Conservation (phyloP, 2,113 vertebrate species). For the Prunella himalayana region DNA sequence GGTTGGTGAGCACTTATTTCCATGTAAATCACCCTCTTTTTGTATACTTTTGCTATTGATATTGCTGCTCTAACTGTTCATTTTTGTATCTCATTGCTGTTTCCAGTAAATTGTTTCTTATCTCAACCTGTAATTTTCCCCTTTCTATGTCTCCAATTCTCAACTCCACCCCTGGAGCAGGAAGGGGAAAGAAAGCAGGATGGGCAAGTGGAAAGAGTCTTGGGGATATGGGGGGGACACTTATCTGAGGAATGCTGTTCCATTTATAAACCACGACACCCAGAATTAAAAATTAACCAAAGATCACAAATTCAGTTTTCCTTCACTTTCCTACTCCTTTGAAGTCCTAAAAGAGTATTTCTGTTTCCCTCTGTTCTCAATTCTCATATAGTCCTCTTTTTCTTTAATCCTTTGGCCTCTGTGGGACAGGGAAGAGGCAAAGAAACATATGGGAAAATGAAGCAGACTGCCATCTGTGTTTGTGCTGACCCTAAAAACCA, state of each 20-base stretch:
- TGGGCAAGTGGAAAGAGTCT: background rate
- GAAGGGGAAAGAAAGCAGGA: background rate
- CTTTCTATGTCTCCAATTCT: background rate
- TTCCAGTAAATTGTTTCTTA: background rate
- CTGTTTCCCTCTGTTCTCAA: background rate
- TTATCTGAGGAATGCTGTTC: background rate
- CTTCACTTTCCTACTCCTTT: background rate
- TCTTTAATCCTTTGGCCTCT: background rate
- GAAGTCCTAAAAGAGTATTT: background rate
- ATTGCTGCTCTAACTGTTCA: background rate
- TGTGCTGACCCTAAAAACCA: background rate
- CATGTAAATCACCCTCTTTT: background rate
- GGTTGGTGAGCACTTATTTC: background rate
- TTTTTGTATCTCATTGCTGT: background rate
- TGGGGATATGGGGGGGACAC: background rate
- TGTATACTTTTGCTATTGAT: background rate
- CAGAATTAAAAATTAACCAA: background rate
- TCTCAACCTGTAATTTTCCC: background rate
- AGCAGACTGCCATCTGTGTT: background rate
- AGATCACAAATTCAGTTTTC: background rate
- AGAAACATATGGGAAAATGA: background rate
- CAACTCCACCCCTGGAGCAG: background rate
- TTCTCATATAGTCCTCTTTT: background rate
- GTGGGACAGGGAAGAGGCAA: background rate
- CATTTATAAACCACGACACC: background rate